These are phyloP conservation scores for Lates japonicus DNA, from an alignment of 2,797 vertebrate species.

Conservation along the genomic window DNA sequence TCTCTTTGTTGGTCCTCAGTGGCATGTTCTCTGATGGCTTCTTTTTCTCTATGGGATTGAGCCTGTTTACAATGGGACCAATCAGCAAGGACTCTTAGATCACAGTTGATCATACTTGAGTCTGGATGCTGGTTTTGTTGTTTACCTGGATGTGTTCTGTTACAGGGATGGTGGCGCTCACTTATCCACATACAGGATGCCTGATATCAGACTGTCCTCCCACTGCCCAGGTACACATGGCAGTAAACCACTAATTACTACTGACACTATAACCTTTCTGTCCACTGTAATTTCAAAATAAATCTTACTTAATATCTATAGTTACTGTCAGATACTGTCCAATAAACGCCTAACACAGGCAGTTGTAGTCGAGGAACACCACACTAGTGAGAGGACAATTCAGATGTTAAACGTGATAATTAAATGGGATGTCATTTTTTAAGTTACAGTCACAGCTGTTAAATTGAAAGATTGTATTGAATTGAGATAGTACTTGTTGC, in stretches of 20 bases:
- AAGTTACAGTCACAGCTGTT: background rate
- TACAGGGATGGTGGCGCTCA: conserved; percentile 76
- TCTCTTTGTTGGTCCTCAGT: conserved; percentile 45
- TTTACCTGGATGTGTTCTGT: conserved; percentile 26
- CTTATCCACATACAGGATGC: conserved; percentile 78
- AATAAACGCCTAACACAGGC: background rate
- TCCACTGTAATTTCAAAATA: background rate
- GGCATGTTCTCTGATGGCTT: conserved; percentile 83
- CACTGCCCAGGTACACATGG: conserved; percentile 69
- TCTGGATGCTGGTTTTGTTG: background rate
- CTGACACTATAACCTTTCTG: background rate
- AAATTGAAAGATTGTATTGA: conserved; percentile 2
- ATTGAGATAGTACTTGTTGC: background rate
- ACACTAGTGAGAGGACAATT: background rate
- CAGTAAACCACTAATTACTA: background rate
- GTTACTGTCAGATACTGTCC: background rate
- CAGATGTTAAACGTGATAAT: conserved; percentile 3
- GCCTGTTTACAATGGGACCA: conserved; percentile 71
- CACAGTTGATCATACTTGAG: background rate
- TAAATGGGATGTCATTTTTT: conserved; percentile 4
- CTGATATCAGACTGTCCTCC: conserved; percentile 77
- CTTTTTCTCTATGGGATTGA: conserved; percentile 81
- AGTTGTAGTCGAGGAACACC: background rate
- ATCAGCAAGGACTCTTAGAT: conserved; percentile 71
- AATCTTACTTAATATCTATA: background rate